Percentiles rank a stretch among this genome's conserved stretches.
These are phyloP conservation scores for Holacanthus passer DNA, from an alignment of 2,113 vertebrate species.

Conservation along the genomic window DNA sequence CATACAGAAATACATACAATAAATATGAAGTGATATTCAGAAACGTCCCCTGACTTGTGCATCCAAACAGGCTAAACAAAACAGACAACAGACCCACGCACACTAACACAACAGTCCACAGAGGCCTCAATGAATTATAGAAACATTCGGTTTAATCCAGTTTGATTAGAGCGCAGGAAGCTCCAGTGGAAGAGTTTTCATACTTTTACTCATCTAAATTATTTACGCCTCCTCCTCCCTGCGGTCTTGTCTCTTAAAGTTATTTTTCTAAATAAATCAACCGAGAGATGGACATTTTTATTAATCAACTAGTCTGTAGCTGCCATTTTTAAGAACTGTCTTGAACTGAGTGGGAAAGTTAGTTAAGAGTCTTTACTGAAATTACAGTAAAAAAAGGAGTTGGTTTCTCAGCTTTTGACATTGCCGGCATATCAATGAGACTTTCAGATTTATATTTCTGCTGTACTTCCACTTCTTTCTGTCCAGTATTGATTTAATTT, in stretches of 20 bases:
- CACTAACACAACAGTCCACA: not conserved
- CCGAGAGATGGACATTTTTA: not conserved
- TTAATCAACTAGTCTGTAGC: constrained; percentile 2
- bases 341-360: not conserved
- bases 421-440: not conserved
- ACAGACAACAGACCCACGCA: not conserved
- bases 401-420: not conserved
- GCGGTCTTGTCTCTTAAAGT: not conserved
- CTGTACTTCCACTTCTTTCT: not conserved
- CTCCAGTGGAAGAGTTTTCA: constrained; percentile 7
- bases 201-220: constrained; percentile 27
- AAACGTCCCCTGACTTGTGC: not conserved
- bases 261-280: constrained; percentile 32
- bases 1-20: not conserved
- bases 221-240: constrained; percentile 25
- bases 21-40: not conserved
- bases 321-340: constrained; percentile 13
- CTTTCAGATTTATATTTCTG: not conserved
- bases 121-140: constrained; percentile 36
- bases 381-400: not conserved
- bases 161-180: constrained; percentile 1
- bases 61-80: constrained; percentile 18
- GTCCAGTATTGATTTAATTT: not conserved
- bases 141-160: constrained; percentile 33
- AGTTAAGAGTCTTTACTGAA: not conserved